Conservation (phyloP, 1,140 invertebrate genomes). For the Lasioglossum baleicum region DNA sequence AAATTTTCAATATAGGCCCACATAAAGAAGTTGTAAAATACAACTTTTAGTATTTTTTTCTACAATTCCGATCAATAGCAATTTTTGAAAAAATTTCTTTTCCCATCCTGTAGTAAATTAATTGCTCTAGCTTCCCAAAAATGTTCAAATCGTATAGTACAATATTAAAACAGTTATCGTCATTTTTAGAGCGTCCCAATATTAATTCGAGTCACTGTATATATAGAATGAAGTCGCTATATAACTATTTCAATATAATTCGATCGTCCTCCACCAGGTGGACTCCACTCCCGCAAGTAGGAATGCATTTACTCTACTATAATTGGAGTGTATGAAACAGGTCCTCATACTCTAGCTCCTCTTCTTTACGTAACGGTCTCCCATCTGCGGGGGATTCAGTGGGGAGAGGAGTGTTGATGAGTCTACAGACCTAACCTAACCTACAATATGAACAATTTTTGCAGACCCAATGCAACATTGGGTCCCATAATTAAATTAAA, state of each 20-base stretch:
- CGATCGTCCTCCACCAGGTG: neutral
- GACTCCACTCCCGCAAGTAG: neutral
- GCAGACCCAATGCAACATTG: slow-evolving; percentile 32
- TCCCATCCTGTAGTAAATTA: too few species aligned
- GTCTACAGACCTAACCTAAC: slow-evolving; percentile 6
- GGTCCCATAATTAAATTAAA: slow-evolving; percentile 30
- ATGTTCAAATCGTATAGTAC: too few species aligned
- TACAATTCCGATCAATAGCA: too few species aligned
- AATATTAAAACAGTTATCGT: too few species aligned
- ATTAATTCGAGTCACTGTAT: neutral
- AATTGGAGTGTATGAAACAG: neutral
- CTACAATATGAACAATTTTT: slow-evolving; percentile 30
- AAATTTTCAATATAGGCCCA: too few species aligned
- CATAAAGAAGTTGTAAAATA: too few species aligned
- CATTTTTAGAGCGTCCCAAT: too few species aligned
- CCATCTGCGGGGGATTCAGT: neutral
- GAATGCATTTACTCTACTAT: neutral
- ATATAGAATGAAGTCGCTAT: neutral
- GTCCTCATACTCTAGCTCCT: slow-evolving; percentile 51
- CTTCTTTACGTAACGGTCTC: slow-evolving; percentile 10
- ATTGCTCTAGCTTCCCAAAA: too few species aligned
- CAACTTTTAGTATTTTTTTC: too few species aligned
- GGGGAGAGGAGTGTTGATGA: slow-evolving; percentile 11
- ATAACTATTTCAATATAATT: neutral
- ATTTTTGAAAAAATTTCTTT: too few species aligned